Percentiles rank a stretch among this genome's conserved stretches.
Evolutionary conservation across 2,888 invertebrate species (phyloP).

Genomic region (Eumacrocentrus americanus): DNA sequence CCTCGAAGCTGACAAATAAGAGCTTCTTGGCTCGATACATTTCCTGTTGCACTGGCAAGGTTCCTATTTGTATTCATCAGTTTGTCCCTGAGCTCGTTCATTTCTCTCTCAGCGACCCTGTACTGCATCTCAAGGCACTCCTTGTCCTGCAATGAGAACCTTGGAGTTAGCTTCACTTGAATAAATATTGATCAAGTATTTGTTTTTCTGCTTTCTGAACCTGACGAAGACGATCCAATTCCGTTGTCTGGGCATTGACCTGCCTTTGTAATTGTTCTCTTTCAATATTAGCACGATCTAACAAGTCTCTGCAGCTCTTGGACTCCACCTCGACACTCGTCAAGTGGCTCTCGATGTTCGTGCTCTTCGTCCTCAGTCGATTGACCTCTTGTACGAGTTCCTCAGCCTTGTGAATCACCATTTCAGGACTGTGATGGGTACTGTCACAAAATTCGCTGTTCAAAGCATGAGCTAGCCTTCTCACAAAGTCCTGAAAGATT

Average conservation of each 20-base stretch:
- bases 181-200: conserved; percentile 1
- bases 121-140: conserved; percentile 76
- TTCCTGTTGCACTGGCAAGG: conserved; percentile 71
- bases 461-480: conserved; percentile 74
- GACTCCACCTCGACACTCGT: conserved; percentile 70
- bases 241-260: conserved; percentile 73
- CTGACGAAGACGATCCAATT: conserved; percentile 75
- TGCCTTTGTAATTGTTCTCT: conserved; percentile 79
- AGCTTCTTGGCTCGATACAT: conserved; percentile 73
- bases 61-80: conserved; percentile 70
- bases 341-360: conserved; percentile 62
- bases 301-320: conserved; percentile 70
- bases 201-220: too few species aligned
- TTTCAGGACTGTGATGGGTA: conserved; percentile 68
- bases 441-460: conserved; percentile 74
- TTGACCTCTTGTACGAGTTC: conserved; percentile 78
- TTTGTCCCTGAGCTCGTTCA: conserved; percentile 73
- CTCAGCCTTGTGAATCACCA: conserved; percentile 76
- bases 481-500: conserved; percentile 72
- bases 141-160: conserved; percentile 65
- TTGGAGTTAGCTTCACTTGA: not conserved
- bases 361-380: conserved; percentile 67
- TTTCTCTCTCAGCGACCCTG: conserved; percentile 75
- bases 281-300: conserved; percentile 71
- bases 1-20: conserved; percentile 73